Evolutionary conservation across 2,888 invertebrate genomes (phyloP), one percentile per base, ranked within the genome.

Genomic region (Thalpophila matura): DNA sequence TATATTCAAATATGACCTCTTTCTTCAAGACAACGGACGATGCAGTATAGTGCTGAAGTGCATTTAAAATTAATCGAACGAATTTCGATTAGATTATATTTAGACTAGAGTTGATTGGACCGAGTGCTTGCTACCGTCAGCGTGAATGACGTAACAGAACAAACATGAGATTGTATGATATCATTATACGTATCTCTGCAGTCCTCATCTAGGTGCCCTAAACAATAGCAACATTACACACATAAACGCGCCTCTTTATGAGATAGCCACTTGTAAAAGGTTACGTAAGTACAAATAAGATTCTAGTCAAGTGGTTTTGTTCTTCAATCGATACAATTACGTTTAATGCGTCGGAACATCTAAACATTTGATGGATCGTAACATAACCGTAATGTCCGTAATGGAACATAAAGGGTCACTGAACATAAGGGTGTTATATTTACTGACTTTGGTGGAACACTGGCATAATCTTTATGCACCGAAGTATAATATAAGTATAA

Each of bases 121-220:
- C 20, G 69, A 65, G 42, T 61, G 50, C 31, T 45, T 50, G 57
- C 63, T 55, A 65, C 72, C 64, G 71, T 37, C 71, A 72, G 59
- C 54, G 50, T 18, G 24, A 73, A 77, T 86, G 82, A 86, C 80
- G 82, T 82, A 82, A 86, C 79, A 71, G 65, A 76, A 72, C 67
- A 82, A 80, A 82, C 79, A 74, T 42, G 72, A 79, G 77, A 81
- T 79, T 76, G 55, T 60, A 79, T 82, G 81, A 83, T 82, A 84
- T 81, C 82, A 81, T 79, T 57, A n/a, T n/a, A n/a, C n/a, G n/a
- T n/a, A 68, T 78, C 68, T 74, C 46, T 66, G 46, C 53, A 67
- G 64, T 55, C 66, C 50, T 62, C 50, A 46, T 68, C 60, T 69
- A 53, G 58, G 58, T 47, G 46, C 20, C 45, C 49, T 55, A 65